Conservation (phyloP, 2,113 vertebrate species). For the Aspiorhynchus laticeps region DNA sequence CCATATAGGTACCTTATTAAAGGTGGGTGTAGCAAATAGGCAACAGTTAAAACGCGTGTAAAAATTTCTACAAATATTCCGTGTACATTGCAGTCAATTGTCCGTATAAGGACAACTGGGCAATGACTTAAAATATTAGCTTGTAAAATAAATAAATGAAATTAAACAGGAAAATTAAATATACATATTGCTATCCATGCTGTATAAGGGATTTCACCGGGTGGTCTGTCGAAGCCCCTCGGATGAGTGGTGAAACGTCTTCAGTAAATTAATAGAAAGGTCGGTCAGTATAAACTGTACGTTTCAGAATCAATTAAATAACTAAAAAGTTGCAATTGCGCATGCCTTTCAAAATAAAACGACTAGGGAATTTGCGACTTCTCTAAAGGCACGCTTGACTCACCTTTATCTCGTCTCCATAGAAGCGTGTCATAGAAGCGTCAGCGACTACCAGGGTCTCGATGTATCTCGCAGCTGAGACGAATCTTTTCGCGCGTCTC, state of each 20-base stretch:
- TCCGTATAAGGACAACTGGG: background rate
- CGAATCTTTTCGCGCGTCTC: conserved; percentile 74
- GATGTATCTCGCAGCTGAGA: conserved; percentile 80
- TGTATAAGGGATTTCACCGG: background rate
- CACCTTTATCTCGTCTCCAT: conserved; percentile 83
- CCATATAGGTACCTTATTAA: background rate
- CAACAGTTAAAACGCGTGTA: background rate
- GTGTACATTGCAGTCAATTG: background rate
- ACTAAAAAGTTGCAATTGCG: background rate
- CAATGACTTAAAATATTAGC: background rate
- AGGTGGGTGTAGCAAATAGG: background rate
- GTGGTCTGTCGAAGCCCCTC: background rate
- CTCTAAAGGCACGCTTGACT: background rate
- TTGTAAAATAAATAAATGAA: background rate
- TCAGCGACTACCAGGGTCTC: conserved; percentile 86
- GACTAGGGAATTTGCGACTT: background rate
- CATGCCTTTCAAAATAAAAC: background rate
- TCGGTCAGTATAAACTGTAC: background rate
- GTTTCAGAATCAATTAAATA: background rate
- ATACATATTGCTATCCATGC: no score
- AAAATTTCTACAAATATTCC: background rate
- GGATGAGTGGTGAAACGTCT: background rate
- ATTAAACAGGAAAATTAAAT: background rate
- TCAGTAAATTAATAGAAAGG: background rate
- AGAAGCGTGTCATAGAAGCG: conserved; percentile 81